Conservation (phyloP, 2,113 vertebrate species). For the Apeltes quadracus region DNA sequence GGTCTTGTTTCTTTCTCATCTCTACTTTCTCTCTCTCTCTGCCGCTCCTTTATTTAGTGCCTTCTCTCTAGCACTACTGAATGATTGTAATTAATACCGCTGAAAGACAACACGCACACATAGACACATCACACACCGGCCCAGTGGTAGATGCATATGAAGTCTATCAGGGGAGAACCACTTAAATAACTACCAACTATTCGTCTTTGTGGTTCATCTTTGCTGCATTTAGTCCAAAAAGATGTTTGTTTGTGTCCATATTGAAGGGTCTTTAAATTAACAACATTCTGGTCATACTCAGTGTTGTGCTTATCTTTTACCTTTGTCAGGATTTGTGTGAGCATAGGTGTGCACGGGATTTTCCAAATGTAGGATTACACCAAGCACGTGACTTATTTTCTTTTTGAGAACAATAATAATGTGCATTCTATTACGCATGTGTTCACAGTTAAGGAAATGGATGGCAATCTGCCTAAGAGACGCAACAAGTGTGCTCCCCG, state of each 20-base stretch:
- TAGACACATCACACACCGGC: neutral
- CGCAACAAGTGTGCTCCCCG: neutral
- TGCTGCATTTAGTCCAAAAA: neutral
- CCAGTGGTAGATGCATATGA: neutral
- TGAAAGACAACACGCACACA: conserved; percentile 5
- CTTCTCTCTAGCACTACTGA: conserved; percentile 19
- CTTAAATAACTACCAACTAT: neutral
- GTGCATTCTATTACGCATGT: neutral
- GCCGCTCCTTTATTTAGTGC: neutral
- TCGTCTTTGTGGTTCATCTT: neutral
- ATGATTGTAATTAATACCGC: conserved; percentile 42
- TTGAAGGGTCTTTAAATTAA: neutral
- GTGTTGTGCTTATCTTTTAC: neutral
- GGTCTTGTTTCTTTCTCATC: neutral
- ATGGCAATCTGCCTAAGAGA: neutral
- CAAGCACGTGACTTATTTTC: conserved; percentile 33
- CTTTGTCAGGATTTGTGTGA: neutral
- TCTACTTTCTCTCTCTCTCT: neutral
- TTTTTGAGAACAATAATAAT: conserved; percentile 25
- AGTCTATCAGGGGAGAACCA: neutral
- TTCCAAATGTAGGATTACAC: conserved; percentile 6
- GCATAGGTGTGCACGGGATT: neutral
- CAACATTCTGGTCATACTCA: conserved; percentile 7
- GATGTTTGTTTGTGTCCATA: neutral
- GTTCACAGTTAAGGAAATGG: conserved; percentile 25